Evolutionary conservation across 2,113 vertebrate species (phyloP), one percentile per base, ranked within the genome.

Genomic region (Acanthisitta chloris): DNA sequence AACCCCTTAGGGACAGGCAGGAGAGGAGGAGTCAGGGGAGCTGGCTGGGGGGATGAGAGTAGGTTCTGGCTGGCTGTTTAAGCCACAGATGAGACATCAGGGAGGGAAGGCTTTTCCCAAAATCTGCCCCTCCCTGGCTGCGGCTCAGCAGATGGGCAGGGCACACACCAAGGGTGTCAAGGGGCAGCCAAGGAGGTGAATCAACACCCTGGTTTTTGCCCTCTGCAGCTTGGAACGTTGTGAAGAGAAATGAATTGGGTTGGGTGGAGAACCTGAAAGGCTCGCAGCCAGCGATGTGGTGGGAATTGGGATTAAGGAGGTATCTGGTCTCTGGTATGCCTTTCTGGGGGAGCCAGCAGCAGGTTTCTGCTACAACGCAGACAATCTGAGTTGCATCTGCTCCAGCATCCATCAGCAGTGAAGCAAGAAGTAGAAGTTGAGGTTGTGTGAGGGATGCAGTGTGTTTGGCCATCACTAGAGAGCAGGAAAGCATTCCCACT

Each of bases 391-490:
- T 34, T 3, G 3, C 8, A 11, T 34, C 46, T 83, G 34, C 65
- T 80, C 34, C 54, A 69, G 54, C 23, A 25, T 61, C 76, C 38
- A 19, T 29, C 40, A 86, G 54, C 43, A 78, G 20, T 9, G 2
- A 71, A 86, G 67, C 36, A 58, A 46, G 57, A 69, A 40, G 45
- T 4, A 25, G 57, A 16, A 89, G 38, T 0, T 38, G 55, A 6
- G 70, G 59, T 20, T 65, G 34, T 17, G 65, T 33, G 87, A 88
- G 62, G 61, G 62, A 45, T 66, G 96, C 88, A 76, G 81, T 92
- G 38, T 74, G 57, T 49, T 17, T 33, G 38, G n/a, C 54, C 51
- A 88, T 94, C 97, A 93, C 96, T 80, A 97, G 98, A 95, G 97
- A 96, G 96, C 78, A 96, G 91, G 84, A 96, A 96, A 92, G 76